Evolutionary conservation across 2,888 invertebrate species (phyloP).

Genomic region (Chymomyza fuscimana): DNA sequence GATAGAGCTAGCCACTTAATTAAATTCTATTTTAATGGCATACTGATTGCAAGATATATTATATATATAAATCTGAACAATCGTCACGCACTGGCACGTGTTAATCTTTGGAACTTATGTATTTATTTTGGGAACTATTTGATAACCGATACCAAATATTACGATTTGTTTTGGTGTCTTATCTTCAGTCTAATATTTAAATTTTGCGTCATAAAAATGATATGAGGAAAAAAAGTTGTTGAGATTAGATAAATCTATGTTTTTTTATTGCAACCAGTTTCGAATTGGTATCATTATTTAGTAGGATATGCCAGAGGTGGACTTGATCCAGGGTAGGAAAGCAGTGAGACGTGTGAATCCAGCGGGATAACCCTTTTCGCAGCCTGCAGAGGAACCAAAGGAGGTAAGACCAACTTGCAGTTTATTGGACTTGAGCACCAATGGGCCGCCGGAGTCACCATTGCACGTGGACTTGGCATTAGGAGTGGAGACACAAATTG

Average conservation of each 20-base stretch:
- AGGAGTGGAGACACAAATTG: constrained; percentile 60
- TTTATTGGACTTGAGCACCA: constrained; percentile 52
- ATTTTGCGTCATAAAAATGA: too few relatives aligned
- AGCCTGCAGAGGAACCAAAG: constrained; percentile 51
- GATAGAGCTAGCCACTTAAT: not conserved
- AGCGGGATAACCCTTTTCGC: constrained; percentile 54
- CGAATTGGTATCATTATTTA: not conserved
- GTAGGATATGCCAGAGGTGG: not conserved
- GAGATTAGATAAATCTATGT: not conserved
- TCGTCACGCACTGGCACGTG: too few relatives aligned
- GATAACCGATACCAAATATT: too few relatives aligned
- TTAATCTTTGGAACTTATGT: too few relatives aligned
- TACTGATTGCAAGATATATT: not conserved
- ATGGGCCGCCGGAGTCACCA: constrained; percentile 76
- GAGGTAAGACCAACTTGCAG: constrained; percentile 69
- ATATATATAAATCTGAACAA: not conserved
- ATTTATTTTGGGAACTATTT: too few relatives aligned
- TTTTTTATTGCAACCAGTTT: not conserved
- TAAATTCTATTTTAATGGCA: not conserved
- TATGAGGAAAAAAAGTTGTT: not conserved
- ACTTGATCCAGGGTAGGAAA: constrained; percentile 60
- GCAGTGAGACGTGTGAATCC: constrained; percentile 62
- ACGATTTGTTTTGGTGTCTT: too few relatives aligned
- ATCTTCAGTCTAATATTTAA: too few relatives aligned
- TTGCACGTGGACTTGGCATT: constrained; percentile 61